Conservation (phyloP, 2,113 vertebrate species). For the Athene cunicularia region DNA sequence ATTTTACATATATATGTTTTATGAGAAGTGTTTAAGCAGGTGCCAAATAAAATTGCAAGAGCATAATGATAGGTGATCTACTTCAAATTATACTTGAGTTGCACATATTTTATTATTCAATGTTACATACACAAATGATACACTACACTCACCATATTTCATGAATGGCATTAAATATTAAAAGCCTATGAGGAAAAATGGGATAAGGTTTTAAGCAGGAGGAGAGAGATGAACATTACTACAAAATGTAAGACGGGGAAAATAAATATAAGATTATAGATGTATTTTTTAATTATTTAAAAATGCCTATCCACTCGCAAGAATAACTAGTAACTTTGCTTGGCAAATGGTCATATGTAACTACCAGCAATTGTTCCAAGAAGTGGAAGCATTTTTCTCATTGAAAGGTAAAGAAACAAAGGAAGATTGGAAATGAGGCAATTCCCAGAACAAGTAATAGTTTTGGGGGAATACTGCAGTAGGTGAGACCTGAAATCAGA, state of each 20-base stretch:
- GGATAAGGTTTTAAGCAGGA: background rate
- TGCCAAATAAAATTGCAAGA: background rate
- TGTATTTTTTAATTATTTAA: background rate
- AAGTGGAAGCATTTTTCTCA: background rate
- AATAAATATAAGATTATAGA: background rate
- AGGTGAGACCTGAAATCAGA: background rate
- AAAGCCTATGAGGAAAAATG: background rate
- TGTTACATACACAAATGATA: background rate
- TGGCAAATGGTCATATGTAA: background rate
- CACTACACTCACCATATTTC: background rate
- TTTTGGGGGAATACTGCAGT: background rate
- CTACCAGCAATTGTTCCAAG: background rate
- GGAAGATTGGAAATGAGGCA: background rate
- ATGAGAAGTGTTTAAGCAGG: background rate
- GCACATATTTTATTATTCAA: background rate
- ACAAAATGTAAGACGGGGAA: background rate
- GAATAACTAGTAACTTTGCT: background rate
- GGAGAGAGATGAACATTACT: background rate
- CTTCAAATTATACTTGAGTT: background rate
- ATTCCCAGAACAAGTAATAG: background rate
- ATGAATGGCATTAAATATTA: background rate
- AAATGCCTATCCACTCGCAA: background rate
- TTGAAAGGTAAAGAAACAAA: background rate
- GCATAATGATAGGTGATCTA: background rate
- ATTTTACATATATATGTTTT: background rate